phyloP scores from a whole-genome alignment of 2,797 vertebrate genomes.

The Pseudochirops corinnae region DNA sequence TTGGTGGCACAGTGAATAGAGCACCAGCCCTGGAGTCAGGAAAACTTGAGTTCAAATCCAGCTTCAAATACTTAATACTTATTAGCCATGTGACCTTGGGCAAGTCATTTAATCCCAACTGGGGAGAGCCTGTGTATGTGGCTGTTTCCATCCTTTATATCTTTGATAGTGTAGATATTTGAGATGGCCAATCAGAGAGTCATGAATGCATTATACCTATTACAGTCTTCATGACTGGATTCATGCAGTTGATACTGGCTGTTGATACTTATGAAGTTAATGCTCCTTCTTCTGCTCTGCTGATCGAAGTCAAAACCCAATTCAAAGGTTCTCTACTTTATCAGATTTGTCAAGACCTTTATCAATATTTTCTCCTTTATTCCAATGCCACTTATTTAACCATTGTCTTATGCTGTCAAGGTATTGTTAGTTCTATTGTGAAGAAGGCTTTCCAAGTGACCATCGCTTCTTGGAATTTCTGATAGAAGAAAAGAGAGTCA shows the following conservation, averaged over 20 bases:
- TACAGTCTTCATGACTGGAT: not conserved
- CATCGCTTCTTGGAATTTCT: not conserved
- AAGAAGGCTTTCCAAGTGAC: not conserved
- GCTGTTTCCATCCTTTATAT: not conserved
- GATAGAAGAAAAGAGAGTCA: not conserved
- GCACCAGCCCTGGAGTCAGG: too few species aligned
- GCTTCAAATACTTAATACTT: too few species aligned
- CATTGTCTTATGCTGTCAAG: not conserved
- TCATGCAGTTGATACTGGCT: not conserved
- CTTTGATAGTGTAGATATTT: not conserved
- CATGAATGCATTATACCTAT: not conserved
- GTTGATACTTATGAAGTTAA: not conserved
- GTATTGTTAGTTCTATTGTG: not conserved
- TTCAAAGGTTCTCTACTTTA: not conserved
- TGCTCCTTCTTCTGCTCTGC: not conserved
- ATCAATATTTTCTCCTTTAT: not conserved
- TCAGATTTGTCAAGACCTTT: not conserved
- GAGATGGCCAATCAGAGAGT: not conserved
- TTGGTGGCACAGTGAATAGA: too few species aligned
- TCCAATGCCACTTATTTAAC: not conserved
- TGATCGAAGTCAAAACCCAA: not conserved
- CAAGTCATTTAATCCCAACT: too few species aligned
- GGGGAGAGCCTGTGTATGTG: not conserved
- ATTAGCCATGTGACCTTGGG: too few species aligned
- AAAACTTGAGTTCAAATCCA: too few species aligned